These are phyloP conservation scores for Geotrupes spiniger DNA, from an alignment of 2,888 invertebrate genomes.

Conservation along the genomic window DNA sequence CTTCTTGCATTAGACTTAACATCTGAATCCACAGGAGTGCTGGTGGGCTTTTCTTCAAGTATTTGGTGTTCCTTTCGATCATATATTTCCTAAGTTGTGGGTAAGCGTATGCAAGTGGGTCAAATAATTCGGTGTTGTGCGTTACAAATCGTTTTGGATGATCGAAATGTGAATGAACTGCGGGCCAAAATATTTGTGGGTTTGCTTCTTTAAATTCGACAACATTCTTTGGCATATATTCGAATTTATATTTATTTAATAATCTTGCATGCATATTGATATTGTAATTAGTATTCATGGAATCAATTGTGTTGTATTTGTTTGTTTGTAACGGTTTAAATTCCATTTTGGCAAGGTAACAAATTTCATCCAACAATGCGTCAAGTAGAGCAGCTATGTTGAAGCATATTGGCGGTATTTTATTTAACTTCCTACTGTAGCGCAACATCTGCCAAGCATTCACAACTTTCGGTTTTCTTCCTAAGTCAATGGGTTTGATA, in stretches of 20 bases:
- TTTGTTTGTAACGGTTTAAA: too few species aligned
- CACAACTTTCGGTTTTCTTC: constrained; percentile 9
- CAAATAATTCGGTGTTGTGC: constrained; percentile 6
- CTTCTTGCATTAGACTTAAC: not conserved
- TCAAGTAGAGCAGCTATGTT: constrained; percentile 13
- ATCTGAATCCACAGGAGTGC: constrained; percentile 7
- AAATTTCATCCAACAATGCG: constrained; percentile 17
- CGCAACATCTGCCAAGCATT: constrained; percentile 12
- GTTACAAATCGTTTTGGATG: constrained; percentile 11
- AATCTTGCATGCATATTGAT: too few species aligned
- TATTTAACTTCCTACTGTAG: constrained; percentile 14
- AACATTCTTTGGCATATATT: constrained; percentile 10
- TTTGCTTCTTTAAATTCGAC: constrained; percentile 7
- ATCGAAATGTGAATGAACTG: not conserved
- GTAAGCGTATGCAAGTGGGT: constrained; percentile 10
- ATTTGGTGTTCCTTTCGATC: not conserved
- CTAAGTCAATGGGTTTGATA: constrained; percentile 6
- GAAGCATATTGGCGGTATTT: constrained; percentile 14
- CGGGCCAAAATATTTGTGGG: not conserved
- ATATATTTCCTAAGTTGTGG: constrained; percentile 7
- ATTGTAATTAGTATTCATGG: too few species aligned
- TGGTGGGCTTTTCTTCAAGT: constrained; percentile 13
- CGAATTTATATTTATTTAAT: constrained; percentile 13
- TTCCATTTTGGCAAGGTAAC: not conserved
- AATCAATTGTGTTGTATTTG: too few species aligned